These are phyloP conservation scores for Trichogramma evanescens DNA, from an alignment of 2,888 invertebrate species.

Conservation along the genomic window DNA sequence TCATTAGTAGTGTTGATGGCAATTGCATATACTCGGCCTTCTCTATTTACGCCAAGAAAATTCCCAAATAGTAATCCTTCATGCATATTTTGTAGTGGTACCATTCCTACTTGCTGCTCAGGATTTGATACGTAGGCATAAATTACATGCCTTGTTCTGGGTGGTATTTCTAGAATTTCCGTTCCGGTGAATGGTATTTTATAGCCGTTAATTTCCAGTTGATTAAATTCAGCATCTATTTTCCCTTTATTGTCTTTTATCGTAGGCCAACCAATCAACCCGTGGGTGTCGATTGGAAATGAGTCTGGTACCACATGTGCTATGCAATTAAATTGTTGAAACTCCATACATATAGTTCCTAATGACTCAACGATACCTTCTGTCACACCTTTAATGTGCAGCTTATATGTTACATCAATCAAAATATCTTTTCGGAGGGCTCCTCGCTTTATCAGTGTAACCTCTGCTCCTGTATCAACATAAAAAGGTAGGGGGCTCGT, in stretches of 20 bases:
- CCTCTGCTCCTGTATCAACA: not conserved
- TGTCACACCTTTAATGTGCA: not conserved
- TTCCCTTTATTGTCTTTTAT: not conserved
- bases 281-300: constrained; percentile 6
- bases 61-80: not conserved
- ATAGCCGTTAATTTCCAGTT: not conserved
- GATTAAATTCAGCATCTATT: not conserved
- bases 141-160: not conserved
- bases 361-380: not conserved
- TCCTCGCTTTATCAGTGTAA: not conserved
- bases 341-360: not conserved
- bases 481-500: too few species aligned
- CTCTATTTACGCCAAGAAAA: not conserved
- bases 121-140: not conserved
- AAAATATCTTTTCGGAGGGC: not conserved
- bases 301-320: constrained; percentile 2
- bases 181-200: not conserved
- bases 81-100: not conserved
- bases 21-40: not conserved
- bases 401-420: not conserved
- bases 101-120: not conserved
- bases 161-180: not conserved
- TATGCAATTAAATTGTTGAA: not conserved
- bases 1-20: constrained; percentile 9
- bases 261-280: not conserved